A percentile compares a stretch with the other conserved stretches of the same genome.
phyloP scores from a whole-genome alignment of 2,113 vertebrate species.

The Alethe castanea region DNA sequence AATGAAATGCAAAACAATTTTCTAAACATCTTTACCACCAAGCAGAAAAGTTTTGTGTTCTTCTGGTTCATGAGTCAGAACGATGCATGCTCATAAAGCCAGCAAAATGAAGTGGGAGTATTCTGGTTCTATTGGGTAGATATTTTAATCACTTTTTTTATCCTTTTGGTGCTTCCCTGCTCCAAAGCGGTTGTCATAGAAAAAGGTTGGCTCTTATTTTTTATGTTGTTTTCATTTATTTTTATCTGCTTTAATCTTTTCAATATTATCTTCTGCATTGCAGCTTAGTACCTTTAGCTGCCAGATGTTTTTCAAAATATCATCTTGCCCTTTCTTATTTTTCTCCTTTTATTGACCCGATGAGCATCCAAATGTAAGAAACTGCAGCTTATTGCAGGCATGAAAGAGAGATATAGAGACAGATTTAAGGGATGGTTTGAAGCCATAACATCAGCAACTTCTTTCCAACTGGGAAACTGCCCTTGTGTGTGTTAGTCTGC shows the following conservation, averaged over 20 bases:
- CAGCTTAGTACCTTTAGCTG: neutral
- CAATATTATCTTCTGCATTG: neutral
- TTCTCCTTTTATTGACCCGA: neutral
- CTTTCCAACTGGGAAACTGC: neutral
- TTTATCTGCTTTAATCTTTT: neutral
- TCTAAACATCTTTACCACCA: neutral
- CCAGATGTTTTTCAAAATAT: neutral
- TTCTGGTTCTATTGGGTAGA: neutral
- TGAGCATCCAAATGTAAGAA: constrained; percentile 4
- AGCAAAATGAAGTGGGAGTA: neutral
- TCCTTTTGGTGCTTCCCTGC: neutral
- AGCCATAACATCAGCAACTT: neutral
- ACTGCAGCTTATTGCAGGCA: neutral
- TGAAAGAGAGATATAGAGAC: neutral
- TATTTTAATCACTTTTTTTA: neutral
- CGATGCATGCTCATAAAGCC: neutral
- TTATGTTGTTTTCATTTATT: neutral
- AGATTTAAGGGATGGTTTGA: neutral
- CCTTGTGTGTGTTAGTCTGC: neutral
- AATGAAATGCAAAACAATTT: neutral
- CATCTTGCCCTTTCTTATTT: neutral
- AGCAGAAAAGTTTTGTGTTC: neutral
- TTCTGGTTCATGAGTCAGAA: neutral
- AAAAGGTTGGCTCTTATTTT: neutral
- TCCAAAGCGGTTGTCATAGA: neutral